These are phyloP conservation scores for Apocheima hispidaria DNA, from an alignment of 2,888 invertebrate genomes.

Conservation along the genomic window DNA sequence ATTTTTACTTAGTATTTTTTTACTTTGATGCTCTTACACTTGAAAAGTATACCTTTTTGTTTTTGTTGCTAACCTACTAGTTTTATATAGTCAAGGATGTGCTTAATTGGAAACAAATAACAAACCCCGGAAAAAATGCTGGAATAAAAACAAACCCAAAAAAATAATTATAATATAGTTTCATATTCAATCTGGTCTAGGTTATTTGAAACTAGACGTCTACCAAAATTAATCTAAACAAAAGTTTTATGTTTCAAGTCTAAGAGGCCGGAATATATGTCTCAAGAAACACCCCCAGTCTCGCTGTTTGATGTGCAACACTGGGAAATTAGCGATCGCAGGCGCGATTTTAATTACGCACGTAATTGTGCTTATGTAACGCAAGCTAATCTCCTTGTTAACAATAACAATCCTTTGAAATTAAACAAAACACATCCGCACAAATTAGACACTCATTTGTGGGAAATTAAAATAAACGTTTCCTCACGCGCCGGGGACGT, in stretches of 20 bases:
- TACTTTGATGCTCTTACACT: no score
- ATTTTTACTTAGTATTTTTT: no score
- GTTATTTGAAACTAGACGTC: no score
- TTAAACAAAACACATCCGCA: constrained; percentile 73
- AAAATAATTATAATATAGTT: no score
- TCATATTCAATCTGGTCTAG: no score
- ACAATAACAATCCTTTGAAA: constrained; percentile 67
- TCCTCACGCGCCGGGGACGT: constrained; percentile 65
- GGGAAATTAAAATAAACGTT: constrained; percentile 79
- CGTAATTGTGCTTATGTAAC: constrained; percentile 42
- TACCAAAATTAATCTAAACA: neutral
- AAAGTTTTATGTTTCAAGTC: neutral
- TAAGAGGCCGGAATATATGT: no score
- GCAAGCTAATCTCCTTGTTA: constrained; percentile 45
- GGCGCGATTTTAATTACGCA: constrained; percentile 34
- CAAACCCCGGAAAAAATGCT: no score
- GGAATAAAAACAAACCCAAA: no score
- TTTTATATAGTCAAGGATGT: no score
- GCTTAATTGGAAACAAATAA: no score
- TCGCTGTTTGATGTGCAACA: constrained; percentile 25
- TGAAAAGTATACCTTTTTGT: no score
- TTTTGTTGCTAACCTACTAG: no score
- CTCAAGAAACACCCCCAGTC: constrained; percentile 6
- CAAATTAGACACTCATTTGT: constrained; percentile 79
- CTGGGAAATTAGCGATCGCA: constrained; percentile 19